Conservation (phyloP, 1,140 invertebrate genomes). For the Drosophila micromelanica region DNA sequence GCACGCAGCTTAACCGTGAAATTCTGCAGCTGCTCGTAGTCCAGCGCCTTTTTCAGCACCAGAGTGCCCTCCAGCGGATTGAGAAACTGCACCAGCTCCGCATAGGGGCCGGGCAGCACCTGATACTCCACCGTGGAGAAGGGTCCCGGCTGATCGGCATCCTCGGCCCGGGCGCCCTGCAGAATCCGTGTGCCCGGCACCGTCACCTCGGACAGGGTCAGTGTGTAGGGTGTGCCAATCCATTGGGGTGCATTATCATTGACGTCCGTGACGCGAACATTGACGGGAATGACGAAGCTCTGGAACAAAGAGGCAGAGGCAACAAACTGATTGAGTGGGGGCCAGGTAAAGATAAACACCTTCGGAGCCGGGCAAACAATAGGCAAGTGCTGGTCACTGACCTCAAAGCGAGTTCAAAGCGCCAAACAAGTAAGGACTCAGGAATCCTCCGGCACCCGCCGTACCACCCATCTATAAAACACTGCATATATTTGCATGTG, state of each 20-base stretch:
- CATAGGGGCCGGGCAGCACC: conserved; percentile 90
- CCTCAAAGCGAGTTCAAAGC: conserved; percentile 68
- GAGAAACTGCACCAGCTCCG: conserved; percentile 92
- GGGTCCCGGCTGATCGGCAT: conserved; percentile 94
- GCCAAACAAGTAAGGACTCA: conserved; percentile 43
- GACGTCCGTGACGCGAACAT: conserved; percentile 95
- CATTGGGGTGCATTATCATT: conserved; percentile 96
- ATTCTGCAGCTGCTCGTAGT: conserved; percentile 92
- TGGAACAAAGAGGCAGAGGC: conserved; percentile 72
- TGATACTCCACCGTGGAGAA: conserved; percentile 95
- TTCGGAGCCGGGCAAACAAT: conserved; percentile 33
- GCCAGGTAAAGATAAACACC: conserved; percentile 58
- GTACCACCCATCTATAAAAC: conserved; percentile 31
- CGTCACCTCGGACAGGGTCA: conserved; percentile 94
- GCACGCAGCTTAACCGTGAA: conserved; percentile 93
- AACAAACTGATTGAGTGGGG: conserved; percentile 30
- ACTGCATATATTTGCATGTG: conserved; percentile 79
- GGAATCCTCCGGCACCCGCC: background rate
- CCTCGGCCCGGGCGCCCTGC: conserved; percentile 90
- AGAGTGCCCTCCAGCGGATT: conserved; percentile 94
- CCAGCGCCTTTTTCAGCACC: conserved; percentile 91
- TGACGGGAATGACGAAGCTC: conserved; percentile 95
- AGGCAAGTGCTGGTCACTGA: conserved; percentile 64
- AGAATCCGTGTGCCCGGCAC: conserved; percentile 91
- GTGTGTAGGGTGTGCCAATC: conserved; percentile 91